Evolutionary conservation across 2,888 invertebrate species (phyloP), one percentile per base, ranked within the genome.

Genomic region (Pharmacophagus antenor): DNA sequence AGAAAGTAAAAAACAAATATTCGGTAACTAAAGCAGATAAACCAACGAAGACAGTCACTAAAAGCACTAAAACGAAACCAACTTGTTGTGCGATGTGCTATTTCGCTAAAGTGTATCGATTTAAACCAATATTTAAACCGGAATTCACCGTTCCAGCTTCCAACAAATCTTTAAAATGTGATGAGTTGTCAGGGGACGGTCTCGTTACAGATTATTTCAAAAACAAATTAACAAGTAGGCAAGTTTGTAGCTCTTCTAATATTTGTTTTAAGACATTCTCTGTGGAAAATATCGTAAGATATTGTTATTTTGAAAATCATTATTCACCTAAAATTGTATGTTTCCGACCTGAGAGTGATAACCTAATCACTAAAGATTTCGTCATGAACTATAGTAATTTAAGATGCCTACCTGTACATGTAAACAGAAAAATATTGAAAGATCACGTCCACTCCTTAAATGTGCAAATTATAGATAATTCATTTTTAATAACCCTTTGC

Each of bases 11-110:
- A 50, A 48, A 55, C 47, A 58, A 55, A 55, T 27, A 22, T 21
- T 55, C 60, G 0, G 18, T 25, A 12, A 48, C 48, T 4, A 47
- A 48, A 41, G 1, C 25, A 23, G 42, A 22, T 31, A 54, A 53
- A 22, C 18, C 49, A 1, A 21, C n/a, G 10, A 58, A 57, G 47
- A 27, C 51, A 20, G 49, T 56, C 18, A 27, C 18, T 12, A 52
- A 59, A 47, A 25, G 27, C 15, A 56, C 56, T 41, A 47, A 46
- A 47, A 61, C 60, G 44, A 61, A 51, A 27, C 55, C 20, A n/a
- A 50, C 37, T 21, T 51, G 49, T 17, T 47, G 56, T 47, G 41
- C 55, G 17, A 15, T 61, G 15, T 60, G 60, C 37, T 61, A 56
- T 46, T 61, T n/a, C 25, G 47, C 55, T 21, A 41, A 51, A 25